Evolutionary conservation across 2,113 vertebrate genomes (phyloP), one percentile per base, ranked within the genome.

Genomic region (Passer domesticus): DNA sequence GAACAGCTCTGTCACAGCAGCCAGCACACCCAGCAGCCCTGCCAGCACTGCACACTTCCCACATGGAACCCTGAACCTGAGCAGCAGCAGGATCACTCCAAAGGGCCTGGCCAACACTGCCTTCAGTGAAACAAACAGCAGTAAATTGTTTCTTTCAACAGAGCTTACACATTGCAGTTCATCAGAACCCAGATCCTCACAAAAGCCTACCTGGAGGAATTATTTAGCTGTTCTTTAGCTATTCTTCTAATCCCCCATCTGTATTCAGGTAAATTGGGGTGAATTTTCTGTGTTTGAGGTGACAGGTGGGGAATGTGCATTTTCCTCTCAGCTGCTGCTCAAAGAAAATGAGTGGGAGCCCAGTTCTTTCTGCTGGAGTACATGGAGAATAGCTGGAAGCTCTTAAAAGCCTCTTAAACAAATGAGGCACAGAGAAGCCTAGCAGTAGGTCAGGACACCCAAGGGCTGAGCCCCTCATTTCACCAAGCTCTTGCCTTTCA

Each of bases 1-100:
- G 16, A 87, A 9, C 27, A 30, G 4, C 30, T 31, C 69, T 52
- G 33, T 23, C 4, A 1, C 10, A 43, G 13, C 6, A 67, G 19
- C 25, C 58, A 83, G 62, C 58, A 59, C 6, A 6, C 22, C 13
- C 73, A 53, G 74, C 20, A 25, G 16, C 19, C 27, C 3, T 30
- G 35, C 18, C 46, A 43, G 14, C 21, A 4, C 7, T 43, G n/a
- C 5, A 10, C 28, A 9, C 17, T 43, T 37, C 35, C 41, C 41
- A 59, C 4, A 2, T 53, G 3, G 47, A 44, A 33, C 33, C 25
- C 60, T 31, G 2, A 23, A 28, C 31, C 52, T 33, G 25, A 19
- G n/a, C 43, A 46, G 3, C 33, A 75, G n/a, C 8, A 3, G 3
- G 3, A 24, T 46, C 0, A 0, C 41, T 46, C 37, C 35, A 30